phyloP scores from a whole-genome alignment of 2,113 vertebrate species.

The Natator depressus region DNA sequence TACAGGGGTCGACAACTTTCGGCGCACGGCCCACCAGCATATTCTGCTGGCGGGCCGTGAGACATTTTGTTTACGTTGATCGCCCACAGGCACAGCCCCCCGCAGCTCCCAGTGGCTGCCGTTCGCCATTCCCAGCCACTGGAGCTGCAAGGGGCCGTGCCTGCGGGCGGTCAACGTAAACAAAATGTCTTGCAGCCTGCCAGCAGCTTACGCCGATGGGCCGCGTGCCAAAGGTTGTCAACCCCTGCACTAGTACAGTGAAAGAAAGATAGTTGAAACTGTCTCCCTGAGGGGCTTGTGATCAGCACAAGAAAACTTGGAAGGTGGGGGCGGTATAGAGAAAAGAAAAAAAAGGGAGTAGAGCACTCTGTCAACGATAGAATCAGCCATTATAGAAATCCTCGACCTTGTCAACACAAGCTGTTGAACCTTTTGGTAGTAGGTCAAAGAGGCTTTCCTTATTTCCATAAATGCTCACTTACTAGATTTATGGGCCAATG shows the following conservation, averaged over 20 bases:
- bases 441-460: conserved; percentile 66
- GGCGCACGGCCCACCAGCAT: too few species aligned
- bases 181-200: too few species aligned
- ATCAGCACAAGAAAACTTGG: neutral
- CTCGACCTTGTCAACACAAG: conserved; percentile 53
- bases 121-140: too few species aligned
- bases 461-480: conserved; percentile 73
- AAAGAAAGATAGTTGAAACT: neutral
- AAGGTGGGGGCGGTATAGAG: neutral
- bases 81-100: too few species aligned
- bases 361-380: neutral
- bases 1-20: too few species aligned
- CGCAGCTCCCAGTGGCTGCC: too few species aligned
- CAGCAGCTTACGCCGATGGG: too few species aligned
- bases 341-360: neutral
- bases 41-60: too few species aligned
- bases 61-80: too few species aligned
- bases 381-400: neutral
- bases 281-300: neutral
- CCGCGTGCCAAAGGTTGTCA: too few species aligned
- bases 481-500: conserved; percentile 52
- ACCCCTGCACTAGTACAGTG: neutral
- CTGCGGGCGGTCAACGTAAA: too few species aligned
- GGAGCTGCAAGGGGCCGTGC: too few species aligned
- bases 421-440: conserved; percentile 27